Conservation (phyloP, 2,113 vertebrate genomes). For the Thamnaconus septentrionalis region DNA sequence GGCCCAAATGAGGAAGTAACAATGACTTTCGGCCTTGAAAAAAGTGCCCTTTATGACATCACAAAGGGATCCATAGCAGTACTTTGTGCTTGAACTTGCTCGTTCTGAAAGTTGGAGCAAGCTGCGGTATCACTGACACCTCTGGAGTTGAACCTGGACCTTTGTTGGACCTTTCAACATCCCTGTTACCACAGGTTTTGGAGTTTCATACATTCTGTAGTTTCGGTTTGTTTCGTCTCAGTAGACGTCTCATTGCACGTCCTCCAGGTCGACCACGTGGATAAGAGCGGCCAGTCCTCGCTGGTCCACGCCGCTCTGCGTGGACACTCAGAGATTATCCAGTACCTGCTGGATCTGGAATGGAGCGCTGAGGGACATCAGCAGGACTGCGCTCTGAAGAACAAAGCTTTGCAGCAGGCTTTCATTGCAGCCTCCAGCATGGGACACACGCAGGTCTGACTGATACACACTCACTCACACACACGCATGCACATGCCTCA, state of each 20-base stretch:
- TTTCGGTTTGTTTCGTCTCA: too few relatives aligned
- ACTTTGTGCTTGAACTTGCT: too few relatives aligned
- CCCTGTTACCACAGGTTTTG: too few relatives aligned
- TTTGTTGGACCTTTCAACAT: too few relatives aligned
- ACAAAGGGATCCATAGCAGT: too few relatives aligned
- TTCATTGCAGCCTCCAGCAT: constrained; percentile 93
- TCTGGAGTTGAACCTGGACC: too few relatives aligned
- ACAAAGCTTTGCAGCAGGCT: constrained; percentile 88
- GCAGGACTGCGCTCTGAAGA: constrained; percentile 78
- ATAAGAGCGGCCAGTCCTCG: constrained; percentile 95
- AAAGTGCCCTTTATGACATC: too few relatives aligned
- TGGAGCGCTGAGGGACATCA: constrained; percentile 79
- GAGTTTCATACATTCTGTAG: too few relatives aligned
- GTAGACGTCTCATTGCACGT: background rate
- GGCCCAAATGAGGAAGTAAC: too few relatives aligned
- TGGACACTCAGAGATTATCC: constrained; percentile 86
- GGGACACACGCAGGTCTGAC: constrained; percentile 89
- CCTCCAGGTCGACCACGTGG: constrained; percentile 85
- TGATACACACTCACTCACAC: constrained; percentile 9
- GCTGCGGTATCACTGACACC: too few relatives aligned
- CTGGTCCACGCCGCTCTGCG: constrained; percentile 90
- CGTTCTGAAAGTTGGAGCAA: too few relatives aligned
- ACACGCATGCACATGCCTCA: background rate
- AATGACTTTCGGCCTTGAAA: too few relatives aligned
- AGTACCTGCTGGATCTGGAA: constrained; percentile 81